Percentiles rank a stretch among this genome's conserved stretches.
Conservation (phyloP, 2,888 invertebrate genomes). For the Sipha maydis region DNA sequence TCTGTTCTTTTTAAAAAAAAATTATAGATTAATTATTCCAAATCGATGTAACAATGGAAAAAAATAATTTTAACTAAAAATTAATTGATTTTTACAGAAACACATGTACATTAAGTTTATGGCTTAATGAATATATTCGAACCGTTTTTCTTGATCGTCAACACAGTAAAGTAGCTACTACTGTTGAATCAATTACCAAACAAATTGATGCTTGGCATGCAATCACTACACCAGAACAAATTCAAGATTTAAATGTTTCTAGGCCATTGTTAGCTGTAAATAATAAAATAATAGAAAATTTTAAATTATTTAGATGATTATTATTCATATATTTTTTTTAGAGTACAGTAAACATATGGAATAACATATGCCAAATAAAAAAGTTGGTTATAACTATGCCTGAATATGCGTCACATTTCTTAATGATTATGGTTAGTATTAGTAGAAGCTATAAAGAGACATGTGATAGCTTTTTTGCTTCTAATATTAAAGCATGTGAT, state of each 20-base stretch:
- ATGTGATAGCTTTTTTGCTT: slow-evolving; percentile 78
- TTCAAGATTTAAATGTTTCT: slow-evolving; percentile 73
- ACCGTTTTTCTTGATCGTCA: slow-evolving; percentile 86
- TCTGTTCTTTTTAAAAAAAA: too few relatives aligned
- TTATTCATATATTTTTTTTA: slow-evolving; percentile 67
- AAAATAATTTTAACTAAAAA: too few relatives aligned
- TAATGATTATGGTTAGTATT: slow-evolving; percentile 77
- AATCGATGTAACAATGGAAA: too few relatives aligned
- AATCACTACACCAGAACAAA: slow-evolving; percentile 76
- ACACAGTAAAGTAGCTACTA: slow-evolving; percentile 73
- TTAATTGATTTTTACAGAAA: slow-evolving; percentile 36
- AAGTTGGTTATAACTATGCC: slow-evolving; percentile 78
- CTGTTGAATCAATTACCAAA: slow-evolving; percentile 79
- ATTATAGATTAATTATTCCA: too few relatives aligned
- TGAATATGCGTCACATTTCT: slow-evolving; percentile 79
- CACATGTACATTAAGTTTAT: slow-evolving; percentile 82
- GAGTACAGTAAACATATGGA: slow-evolving; percentile 79
- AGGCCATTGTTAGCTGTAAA: slow-evolving; percentile 76
- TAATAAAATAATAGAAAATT: background rate
- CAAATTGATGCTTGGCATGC: slow-evolving; percentile 83
- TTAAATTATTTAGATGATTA: background rate
- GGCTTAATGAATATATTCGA: slow-evolving; percentile 86
- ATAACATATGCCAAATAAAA: slow-evolving; percentile 75
- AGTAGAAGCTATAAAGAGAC: slow-evolving; percentile 80
- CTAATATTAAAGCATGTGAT: slow-evolving; percentile 80